phyloP scores from a whole-genome alignment of 2,113 vertebrate species.

The Galbula dea region DNA sequence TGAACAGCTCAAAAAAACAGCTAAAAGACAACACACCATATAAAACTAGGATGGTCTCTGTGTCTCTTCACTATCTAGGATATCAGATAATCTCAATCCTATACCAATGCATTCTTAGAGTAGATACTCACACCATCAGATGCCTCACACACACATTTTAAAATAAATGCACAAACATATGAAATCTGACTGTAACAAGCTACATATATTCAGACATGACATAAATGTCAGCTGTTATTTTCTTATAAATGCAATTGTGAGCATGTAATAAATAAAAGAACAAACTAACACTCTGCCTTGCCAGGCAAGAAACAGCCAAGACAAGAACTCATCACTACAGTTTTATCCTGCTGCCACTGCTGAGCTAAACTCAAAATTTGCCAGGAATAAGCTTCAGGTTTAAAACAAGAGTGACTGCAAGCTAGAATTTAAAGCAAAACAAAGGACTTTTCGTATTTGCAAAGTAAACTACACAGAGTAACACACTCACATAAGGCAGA shows the following conservation, averaged over 20 bases:
- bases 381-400: slow-evolving; percentile 4
- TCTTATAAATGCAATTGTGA: slow-evolving; percentile 54
- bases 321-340: background rate
- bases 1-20: background rate
- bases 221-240: slow-evolving; percentile 62
- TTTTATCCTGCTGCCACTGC: slow-evolving; percentile 22
- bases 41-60: background rate
- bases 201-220: background rate
- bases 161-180: slow-evolving; percentile 24
- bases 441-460: background rate
- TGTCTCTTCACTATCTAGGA: background rate
- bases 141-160: background rate
- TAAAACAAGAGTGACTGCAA: slow-evolving; percentile 1
- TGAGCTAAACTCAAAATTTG: background rate
- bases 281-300: slow-evolving; percentile 21
- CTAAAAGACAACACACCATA: background rate
- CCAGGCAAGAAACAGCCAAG: slow-evolving; percentile 46
- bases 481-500: background rate
- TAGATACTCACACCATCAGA: background rate
- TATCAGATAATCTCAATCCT: background rate
- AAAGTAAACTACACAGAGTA: background rate
- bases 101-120: background rate
- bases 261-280: slow-evolving; percentile 46
- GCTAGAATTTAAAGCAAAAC: background rate
- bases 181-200: slow-evolving; percentile 31